Percentiles rank a stretch among this genome's conserved stretches.
phyloP scores from a whole-genome alignment of 2,797 vertebrate genomes.

The Apogon hyalosoma region DNA sequence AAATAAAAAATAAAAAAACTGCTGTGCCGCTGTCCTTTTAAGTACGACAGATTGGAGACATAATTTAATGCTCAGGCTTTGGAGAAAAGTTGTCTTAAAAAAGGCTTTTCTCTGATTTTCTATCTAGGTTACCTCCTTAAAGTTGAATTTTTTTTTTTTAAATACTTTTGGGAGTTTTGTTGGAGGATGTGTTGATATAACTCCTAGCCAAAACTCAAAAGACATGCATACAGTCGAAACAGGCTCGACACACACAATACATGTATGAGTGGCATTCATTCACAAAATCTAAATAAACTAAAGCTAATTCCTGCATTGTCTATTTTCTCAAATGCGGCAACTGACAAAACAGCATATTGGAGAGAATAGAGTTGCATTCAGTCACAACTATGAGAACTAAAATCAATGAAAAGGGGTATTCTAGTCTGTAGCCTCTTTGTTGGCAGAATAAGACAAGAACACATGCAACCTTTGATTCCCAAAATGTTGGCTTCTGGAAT shows the following conservation, averaged over 20 bases:
- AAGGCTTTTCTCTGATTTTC: constrained; percentile 22
- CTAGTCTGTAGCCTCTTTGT: constrained; percentile 11
- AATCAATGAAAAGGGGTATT: constrained; percentile 23
- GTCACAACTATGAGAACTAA: constrained; percentile 18
- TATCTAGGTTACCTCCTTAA: neutral
- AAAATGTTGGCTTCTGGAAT: constrained; percentile 4
- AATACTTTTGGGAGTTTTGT: constrained; percentile 14
- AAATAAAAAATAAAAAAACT: constrained; percentile 17
- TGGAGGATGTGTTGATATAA: neutral
- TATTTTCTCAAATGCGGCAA: constrained; percentile 46
- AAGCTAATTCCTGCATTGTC: constrained; percentile 36
- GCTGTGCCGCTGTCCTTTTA: neutral
- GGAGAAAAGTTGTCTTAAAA: constrained; percentile 22
- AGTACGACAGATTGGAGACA: neutral
- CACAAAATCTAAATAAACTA: constrained; percentile 32
- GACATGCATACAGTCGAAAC: neutral
- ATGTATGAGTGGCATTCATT: constrained; percentile 11
- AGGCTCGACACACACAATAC: neutral
- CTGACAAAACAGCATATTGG: constrained; percentile 29
- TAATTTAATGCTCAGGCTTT: neutral
- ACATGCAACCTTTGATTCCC: constrained; percentile 33
- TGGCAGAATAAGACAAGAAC: constrained; percentile 38
- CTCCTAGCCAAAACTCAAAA: neutral
- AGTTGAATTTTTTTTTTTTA: constrained; percentile 4
- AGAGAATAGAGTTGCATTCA: constrained; percentile 31